phyloP scores from a whole-genome alignment of 2,888 invertebrate species.

The Alviniconcha strummeri region DNA sequence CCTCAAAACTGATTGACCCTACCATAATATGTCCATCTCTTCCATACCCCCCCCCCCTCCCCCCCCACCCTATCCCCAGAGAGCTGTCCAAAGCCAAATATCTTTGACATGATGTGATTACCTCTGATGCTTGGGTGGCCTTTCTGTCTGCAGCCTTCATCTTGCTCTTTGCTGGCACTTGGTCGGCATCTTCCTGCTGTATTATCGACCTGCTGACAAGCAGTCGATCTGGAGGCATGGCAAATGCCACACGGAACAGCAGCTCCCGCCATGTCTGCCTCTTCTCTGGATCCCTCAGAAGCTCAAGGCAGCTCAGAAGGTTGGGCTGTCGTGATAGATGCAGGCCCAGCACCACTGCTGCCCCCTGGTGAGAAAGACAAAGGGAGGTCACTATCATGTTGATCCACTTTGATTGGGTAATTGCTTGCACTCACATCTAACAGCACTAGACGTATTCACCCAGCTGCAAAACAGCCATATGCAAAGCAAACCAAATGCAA shows the following conservation, averaged over 20 bases:
- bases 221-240: constrained; percentile 33
- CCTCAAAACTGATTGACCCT: too few relatives aligned
- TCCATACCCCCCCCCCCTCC: too few relatives aligned
- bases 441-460: too few relatives aligned
- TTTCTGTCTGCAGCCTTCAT: not conserved
- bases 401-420: too few relatives aligned
- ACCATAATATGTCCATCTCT: too few relatives aligned
- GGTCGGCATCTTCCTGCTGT: not conserved
- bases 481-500: too few relatives aligned
- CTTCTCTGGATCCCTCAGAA: constrained; percentile 14
- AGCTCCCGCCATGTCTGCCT: constrained; percentile 34
- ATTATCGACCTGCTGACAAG: not conserved
- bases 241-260: constrained; percentile 43
- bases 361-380: constrained; percentile 15
- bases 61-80: too few relatives aligned
- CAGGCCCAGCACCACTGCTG: constrained; percentile 34
- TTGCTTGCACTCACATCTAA: too few relatives aligned
- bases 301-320: constrained; percentile 21
- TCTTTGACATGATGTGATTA: too few relatives aligned
- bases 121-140: too few relatives aligned
- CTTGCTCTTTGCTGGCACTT: not conserved
- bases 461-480: too few relatives aligned
- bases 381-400: not conserved
- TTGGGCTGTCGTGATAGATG: constrained; percentile 25
- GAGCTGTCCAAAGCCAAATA: too few relatives aligned